Evolutionary conservation across 2,113 vertebrate genomes (phyloP).

Genomic region (Rhodinocichla rosea): DNA sequence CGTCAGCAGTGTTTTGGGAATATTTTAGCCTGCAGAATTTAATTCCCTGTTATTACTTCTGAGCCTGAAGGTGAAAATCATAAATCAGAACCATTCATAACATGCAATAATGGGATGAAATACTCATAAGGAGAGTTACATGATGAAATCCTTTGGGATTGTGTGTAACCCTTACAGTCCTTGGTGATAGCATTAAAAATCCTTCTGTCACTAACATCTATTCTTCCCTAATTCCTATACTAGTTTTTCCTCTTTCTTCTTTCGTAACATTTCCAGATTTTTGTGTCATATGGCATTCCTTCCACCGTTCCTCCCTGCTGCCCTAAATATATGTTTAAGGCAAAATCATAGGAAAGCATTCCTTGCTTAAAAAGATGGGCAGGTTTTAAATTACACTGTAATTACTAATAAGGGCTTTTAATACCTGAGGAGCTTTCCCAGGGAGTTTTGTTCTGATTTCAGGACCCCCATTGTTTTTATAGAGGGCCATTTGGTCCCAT

Average conservation of each 20-base stretch:
- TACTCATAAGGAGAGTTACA: constrained; percentile 25
- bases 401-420: constrained; percentile 29
- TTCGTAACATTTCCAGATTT: neutral
- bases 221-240: neutral
- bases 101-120: constrained; percentile 26
- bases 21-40: constrained; percentile 36
- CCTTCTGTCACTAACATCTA: neutral
- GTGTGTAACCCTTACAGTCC: neutral
- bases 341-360: constrained; percentile 15
- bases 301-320: neutral
- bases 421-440: constrained; percentile 1
- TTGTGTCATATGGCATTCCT: neutral
- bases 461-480: neutral
- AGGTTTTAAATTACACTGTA: constrained; percentile 35
- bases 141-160: neutral
- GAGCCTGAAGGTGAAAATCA: constrained; percentile 26
- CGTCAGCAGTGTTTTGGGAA: constrained; percentile 11
- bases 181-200: neutral
- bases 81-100: constrained; percentile 39
- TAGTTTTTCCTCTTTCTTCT: neutral
- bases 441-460: constrained; percentile 33
- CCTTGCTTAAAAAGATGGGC: constrained; percentile 1
- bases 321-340: constrained; percentile 16
- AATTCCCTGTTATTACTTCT: constrained; percentile 57
- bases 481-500: constrained; percentile 1